Conservation (phyloP, 2,113 vertebrate genomes). For the Platysteira castanea region DNA sequence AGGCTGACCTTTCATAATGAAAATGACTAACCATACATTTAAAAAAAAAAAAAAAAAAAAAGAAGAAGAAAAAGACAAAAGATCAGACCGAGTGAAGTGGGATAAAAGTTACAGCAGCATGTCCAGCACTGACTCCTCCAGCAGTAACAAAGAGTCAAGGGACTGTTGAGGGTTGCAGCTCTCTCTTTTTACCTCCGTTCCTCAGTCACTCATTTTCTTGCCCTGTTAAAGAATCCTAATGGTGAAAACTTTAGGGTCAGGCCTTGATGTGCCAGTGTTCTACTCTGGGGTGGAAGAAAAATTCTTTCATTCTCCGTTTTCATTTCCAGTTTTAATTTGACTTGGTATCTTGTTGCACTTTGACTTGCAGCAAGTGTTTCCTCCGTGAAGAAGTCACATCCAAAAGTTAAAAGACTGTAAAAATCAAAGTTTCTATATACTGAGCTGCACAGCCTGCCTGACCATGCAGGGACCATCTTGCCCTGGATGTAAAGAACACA, state of each 20-base stretch:
- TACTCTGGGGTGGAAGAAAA: neutral
- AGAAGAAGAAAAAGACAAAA: neutral
- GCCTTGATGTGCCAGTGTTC: neutral
- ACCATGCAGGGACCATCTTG: slow-evolving; percentile 3
- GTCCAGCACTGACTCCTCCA: neutral
- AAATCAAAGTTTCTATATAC: slow-evolving; percentile 18
- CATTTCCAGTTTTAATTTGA: slow-evolving; percentile 37
- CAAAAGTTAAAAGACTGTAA: slow-evolving; percentile 12
- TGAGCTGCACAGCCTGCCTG: neutral
- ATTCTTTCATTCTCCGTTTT: neutral
- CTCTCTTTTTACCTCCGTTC: neutral
- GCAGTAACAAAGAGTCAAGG: neutral
- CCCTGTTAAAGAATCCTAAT: slow-evolving; percentile 5
- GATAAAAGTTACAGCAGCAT: no score
- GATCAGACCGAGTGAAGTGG: neutral
- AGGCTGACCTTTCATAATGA: slow-evolving; percentile 52
- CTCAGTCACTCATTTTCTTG: slow-evolving; percentile 13
- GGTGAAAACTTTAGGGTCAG: slow-evolving; percentile 28
- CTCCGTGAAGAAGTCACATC: neutral
- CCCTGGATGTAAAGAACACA: slow-evolving; percentile 4
- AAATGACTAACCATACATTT: slow-evolving; percentile 22
- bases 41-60: neutral
- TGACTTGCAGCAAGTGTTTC: slow-evolving; percentile 1
- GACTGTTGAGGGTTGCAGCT: neutral
- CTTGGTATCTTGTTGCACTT: slow-evolving; percentile 44